These are phyloP conservation scores for Erpobdella octoculata DNA, from an alignment of 2,888 invertebrate species.

Conservation along the genomic window DNA sequence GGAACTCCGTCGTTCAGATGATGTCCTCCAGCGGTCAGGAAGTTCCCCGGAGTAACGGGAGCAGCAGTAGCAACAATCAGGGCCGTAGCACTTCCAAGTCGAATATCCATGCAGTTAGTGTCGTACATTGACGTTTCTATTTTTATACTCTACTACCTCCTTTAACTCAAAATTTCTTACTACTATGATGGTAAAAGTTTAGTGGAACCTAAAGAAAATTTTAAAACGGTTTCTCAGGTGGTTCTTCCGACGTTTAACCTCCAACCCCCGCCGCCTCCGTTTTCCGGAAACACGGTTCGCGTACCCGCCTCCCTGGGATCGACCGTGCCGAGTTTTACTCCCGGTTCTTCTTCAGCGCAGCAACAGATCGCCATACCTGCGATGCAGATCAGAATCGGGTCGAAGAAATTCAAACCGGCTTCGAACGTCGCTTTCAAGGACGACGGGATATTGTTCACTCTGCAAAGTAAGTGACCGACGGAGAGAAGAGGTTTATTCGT, in stretches of 20 bases:
- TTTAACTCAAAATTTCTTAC: no score
- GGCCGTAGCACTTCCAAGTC: no score
- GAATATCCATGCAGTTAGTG: constrained; percentile 6
- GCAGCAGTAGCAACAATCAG: no score
- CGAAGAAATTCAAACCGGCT: constrained; percentile 35
- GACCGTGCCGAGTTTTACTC: background rate
- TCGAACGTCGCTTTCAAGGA: constrained; percentile 37
- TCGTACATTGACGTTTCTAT: constrained; percentile 9
- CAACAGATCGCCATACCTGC: constrained; percentile 29
- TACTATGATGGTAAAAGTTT: no score
- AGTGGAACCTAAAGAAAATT: no score
- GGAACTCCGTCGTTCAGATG: no score
- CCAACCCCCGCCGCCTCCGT: constrained; percentile 30
- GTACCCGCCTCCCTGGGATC: constrained; percentile 5
- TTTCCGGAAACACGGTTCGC: constrained; percentile 21
- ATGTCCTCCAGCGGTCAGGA: no score
- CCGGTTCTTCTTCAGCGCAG: background rate
- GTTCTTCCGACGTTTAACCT: constrained; percentile 30
- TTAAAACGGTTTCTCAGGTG: no score
- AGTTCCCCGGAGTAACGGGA: no score
- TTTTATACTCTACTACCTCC: no score
- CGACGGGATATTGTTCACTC: constrained; percentile 38
- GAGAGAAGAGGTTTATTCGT: background rate
- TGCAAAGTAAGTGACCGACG: constrained; percentile 37
- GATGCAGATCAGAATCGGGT: constrained; percentile 37